A percentile compares a stretch with the other conserved stretches of the same genome.
Evolutionary conservation across 2,888 invertebrate species (phyloP).

Genomic region (Hirtodrosophila trivittata): DNA sequence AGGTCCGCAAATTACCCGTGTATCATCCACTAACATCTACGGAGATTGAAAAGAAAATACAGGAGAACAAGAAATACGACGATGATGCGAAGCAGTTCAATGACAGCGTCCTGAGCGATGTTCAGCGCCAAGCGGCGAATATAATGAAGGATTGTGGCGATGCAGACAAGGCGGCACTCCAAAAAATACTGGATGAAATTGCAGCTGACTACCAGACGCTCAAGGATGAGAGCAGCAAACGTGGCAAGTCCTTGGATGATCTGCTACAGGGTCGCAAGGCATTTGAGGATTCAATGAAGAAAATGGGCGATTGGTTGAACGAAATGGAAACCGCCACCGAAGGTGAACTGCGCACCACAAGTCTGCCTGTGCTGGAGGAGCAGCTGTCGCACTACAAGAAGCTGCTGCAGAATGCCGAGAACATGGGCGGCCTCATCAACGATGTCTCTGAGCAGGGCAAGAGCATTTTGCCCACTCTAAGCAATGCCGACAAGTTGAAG

Average conservation of each 20-base stretch:
- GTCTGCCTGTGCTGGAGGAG: constrained; percentile 92
- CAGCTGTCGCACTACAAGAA: constrained; percentile 94
- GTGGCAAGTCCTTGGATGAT: constrained; percentile 89
- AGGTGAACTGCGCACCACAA: constrained; percentile 91
- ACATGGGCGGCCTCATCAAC: constrained; percentile 88
- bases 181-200: constrained; percentile 88
- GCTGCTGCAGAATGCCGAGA: constrained; percentile 89
- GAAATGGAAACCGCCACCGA: constrained; percentile 95
- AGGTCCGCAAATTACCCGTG: constrained; percentile 89
- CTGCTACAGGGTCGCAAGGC: constrained; percentile 90
- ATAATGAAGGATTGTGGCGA: constrained; percentile 93
- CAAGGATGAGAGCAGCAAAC: constrained; percentile 89
- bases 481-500: constrained; percentile 93
- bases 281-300: constrained; percentile 92
- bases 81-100: constrained; percentile 91
- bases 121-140: constrained; percentile 90
- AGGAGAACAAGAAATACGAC: constrained; percentile 90
- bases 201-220: constrained; percentile 89
- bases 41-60: constrained; percentile 93
- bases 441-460: constrained; percentile 92
- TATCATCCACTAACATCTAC: constrained; percentile 91
- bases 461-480: constrained; percentile 90
- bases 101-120: constrained; percentile 89
- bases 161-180: constrained; percentile 87
- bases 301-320: constrained; percentile 94